Evolutionary conservation across 2,888 invertebrate species (phyloP).

Genomic region (Drosophila antonietae): DNA sequence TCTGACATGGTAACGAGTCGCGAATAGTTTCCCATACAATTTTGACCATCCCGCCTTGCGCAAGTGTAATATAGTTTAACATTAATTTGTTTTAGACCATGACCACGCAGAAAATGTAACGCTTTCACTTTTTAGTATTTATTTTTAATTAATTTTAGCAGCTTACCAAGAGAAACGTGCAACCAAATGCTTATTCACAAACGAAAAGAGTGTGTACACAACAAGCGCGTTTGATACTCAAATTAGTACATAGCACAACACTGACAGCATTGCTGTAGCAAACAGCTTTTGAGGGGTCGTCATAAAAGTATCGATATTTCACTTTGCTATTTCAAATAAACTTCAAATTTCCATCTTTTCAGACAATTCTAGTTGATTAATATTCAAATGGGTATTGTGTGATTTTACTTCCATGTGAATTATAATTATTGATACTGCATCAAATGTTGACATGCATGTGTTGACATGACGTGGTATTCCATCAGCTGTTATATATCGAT

Average conservation of each 20-base stretch:
- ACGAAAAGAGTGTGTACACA: slow-evolving; percentile 75
- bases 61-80: neutral
- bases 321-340: neutral
- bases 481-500: slow-evolving; percentile 19
- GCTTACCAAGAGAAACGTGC: slow-evolving; percentile 83
- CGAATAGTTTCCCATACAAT: neutral
- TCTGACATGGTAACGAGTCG: slow-evolving; percentile 21
- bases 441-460: too few species aligned
- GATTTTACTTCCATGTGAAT: neutral
- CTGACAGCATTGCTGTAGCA: neutral
- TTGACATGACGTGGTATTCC: slow-evolving; percentile 6
- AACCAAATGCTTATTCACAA: slow-evolving; percentile 81
- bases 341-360: neutral
- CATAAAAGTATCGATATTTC: slow-evolving; percentile 1
- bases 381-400: neutral
- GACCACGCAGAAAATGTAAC: neutral
- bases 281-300: neutral
- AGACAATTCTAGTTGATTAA: neutral
- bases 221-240: neutral
- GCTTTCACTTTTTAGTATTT: slow-evolving; percentile 28
- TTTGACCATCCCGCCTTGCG: neutral
- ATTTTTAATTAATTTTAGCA: slow-evolving; percentile 52
- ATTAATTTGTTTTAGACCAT: neutral
- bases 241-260: slow-evolving; percentile 6
- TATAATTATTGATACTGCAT: neutral